Evolutionary conservation across 2,113 vertebrate genomes (phyloP).

Genomic region (Crocuta crocuta): DNA sequence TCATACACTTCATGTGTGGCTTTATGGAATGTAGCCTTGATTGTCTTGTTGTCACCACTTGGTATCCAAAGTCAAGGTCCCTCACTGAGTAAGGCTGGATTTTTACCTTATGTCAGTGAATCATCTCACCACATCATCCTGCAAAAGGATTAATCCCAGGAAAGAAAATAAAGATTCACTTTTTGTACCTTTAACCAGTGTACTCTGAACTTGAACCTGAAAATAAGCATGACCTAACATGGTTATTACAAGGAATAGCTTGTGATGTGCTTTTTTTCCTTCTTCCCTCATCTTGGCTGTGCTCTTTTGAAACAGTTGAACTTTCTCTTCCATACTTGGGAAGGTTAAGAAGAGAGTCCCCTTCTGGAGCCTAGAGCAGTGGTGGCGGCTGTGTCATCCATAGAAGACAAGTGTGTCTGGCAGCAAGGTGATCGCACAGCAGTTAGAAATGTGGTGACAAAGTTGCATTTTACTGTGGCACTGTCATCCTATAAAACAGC

Average conservation of each 20-base stretch:
- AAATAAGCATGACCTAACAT: background rate
- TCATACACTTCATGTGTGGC: background rate
- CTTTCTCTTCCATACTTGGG: background rate
- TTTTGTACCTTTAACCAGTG: background rate
- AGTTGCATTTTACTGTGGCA: too few relatives aligned
- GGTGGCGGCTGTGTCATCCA: rapidly evolving
- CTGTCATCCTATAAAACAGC: background rate
- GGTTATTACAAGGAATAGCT: background rate
- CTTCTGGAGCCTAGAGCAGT: rapidly evolving
- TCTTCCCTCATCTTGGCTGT: background rate
- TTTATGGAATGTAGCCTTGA: background rate
- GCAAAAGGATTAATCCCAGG: background rate
- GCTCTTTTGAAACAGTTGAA: background rate
- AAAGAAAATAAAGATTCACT: background rate
- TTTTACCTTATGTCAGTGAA: background rate
- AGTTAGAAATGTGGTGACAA: background rate
- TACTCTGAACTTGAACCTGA: background rate
- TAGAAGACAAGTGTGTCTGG: background rate
- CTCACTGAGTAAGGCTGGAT: background rate
- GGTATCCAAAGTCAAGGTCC: background rate
- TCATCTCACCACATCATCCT: background rate
- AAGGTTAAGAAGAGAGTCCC: background rate
- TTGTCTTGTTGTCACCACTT: background rate
- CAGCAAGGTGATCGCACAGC: background rate
- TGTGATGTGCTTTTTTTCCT: background rate